phyloP scores from a whole-genome alignment of 2,797 vertebrate genomes.

The Notolepis coatsorum region DNA sequence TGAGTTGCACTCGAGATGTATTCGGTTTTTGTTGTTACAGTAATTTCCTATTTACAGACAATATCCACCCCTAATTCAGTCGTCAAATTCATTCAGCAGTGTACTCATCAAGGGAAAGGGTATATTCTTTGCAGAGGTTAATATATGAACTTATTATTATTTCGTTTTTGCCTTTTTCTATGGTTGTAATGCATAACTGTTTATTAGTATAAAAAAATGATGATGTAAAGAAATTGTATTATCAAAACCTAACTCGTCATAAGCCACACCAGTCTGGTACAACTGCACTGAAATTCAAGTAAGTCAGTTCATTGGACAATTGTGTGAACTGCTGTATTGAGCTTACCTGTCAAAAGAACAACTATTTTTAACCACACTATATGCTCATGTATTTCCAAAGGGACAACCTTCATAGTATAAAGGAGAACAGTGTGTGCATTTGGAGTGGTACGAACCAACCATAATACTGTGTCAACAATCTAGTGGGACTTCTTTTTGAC shows the following conservation, averaged over 20 bases:
- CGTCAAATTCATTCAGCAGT: constrained; percentile 47
- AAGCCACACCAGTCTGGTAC: constrained; percentile 16
- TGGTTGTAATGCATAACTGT: constrained; percentile 59
- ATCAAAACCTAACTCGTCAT: constrained; percentile 25
- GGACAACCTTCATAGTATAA: constrained; percentile 44
- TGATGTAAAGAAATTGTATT: constrained; percentile 34
- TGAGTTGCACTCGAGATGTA: constrained; percentile 56
- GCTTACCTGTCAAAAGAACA: background rate
- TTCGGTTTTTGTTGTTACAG: constrained; percentile 65
- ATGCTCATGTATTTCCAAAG: constrained; percentile 57
- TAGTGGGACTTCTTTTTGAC: constrained; percentile 21
- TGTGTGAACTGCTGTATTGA: constrained; percentile 41
- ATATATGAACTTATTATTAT: constrained; percentile 68
- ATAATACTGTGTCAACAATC: constrained; percentile 41
- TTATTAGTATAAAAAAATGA: constrained; percentile 53
- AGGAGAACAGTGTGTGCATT: constrained; percentile 31
- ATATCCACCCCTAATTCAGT: constrained; percentile 36
- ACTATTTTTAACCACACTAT: constrained; percentile 22
- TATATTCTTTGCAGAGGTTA: constrained; percentile 69
- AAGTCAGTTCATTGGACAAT: constrained; percentile 10
- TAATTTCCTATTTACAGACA: constrained; percentile 66
- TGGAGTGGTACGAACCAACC: constrained; percentile 30
- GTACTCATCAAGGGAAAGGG: constrained; percentile 55
- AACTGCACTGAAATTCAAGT: constrained; percentile 12
- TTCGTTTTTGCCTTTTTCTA: constrained; percentile 49